Base-by-base conservation (phyloP, 2,888 invertebrate genomes). In the Gastracanthus pulcherrimus region DNA sequence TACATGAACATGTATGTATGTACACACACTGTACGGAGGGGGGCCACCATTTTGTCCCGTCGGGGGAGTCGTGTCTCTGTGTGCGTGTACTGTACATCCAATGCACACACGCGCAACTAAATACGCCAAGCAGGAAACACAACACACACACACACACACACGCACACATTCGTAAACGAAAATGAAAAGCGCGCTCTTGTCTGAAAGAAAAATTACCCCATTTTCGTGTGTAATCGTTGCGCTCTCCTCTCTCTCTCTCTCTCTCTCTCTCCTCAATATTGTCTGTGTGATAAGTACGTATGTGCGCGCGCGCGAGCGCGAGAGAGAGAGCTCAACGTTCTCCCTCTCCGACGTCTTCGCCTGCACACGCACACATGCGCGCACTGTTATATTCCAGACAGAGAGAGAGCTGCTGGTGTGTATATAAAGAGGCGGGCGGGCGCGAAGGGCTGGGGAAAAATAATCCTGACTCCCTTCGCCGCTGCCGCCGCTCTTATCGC, bases 21-120 rank as follows among this genome's bases (percentile, higher is more conserved):
- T 60, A 45, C 38, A 36, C 9, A 67, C 67, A 23, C 55, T 38
- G 71, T n/a, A 36, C 34, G 69, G 85, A 85, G 90, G 89, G 90
- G 90, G 91, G 90, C 92, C 91, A 90, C 92, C 92, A 92, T 92
- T 92, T 92, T 92, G 92, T 92, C 88, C 89, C 91, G 89, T 90
- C 91, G 92, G 92, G 91, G 82, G 82, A 91, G 91, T n/a, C n/a
- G n/a, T n/a, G n/a, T n/a, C n/a, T n/a, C n/a, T n/a, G 91, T 90
- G 91, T 90, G 89, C 89, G 90, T 90, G 89, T 89, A 90, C 89
- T 89, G 90, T 90, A 88, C 89, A 23, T 51, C 7, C 31, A 89
- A 34, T 31, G 9, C 19, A 38, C n/a, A n/a, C n/a, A n/a, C n/a
- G n/a, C n/a, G n/a, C n/a, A n/a, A n/a, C n/a, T n/a, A n/a, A n/a